phyloP scores from a whole-genome alignment of 2,797 vertebrate species.

The Sebastes trivittatus region DNA sequence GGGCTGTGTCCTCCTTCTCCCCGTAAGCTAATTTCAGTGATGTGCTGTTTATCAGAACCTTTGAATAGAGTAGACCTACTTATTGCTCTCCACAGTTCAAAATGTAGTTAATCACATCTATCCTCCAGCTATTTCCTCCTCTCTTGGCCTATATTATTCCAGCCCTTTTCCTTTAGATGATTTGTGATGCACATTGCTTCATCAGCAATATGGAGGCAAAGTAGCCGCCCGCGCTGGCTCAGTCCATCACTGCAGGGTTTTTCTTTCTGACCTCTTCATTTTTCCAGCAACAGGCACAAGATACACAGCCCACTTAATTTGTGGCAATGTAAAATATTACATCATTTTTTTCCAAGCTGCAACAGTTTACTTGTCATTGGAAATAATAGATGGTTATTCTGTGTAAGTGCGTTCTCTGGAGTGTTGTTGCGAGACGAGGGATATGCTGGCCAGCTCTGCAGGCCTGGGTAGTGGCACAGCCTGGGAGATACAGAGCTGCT shows the following conservation, averaged over 20 bases:
- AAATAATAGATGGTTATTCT: constrained; percentile 3
- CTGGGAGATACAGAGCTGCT: not conserved
- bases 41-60: constrained; percentile 25
- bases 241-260: constrained; percentile 5
- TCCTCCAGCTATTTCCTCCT: constrained; percentile 16
- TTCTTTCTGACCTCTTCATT: constrained; percentile 10
- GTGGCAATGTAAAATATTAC: constrained; percentile 13
- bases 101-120: constrained; percentile 21
- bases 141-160: constrained; percentile 17
- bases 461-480: not conserved
- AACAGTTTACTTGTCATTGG: constrained; percentile 5
- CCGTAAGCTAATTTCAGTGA: constrained; percentile 4
- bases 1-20: not conserved
- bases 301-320: constrained; percentile 8
- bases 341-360: constrained; percentile 5
- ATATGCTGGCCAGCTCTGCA: not conserved
- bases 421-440: not conserved
- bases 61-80: constrained; percentile 27
- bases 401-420: not conserved
- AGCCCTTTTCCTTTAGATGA: constrained; percentile 11
- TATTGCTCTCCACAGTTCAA: constrained; percentile 27
- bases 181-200: constrained; percentile 16
- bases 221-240: not conserved
- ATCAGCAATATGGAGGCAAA: constrained; percentile 15
- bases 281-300: constrained; percentile 17